Conservation (phyloP, 2,797 vertebrate species). For the Sphenodon punctatus region DNA sequence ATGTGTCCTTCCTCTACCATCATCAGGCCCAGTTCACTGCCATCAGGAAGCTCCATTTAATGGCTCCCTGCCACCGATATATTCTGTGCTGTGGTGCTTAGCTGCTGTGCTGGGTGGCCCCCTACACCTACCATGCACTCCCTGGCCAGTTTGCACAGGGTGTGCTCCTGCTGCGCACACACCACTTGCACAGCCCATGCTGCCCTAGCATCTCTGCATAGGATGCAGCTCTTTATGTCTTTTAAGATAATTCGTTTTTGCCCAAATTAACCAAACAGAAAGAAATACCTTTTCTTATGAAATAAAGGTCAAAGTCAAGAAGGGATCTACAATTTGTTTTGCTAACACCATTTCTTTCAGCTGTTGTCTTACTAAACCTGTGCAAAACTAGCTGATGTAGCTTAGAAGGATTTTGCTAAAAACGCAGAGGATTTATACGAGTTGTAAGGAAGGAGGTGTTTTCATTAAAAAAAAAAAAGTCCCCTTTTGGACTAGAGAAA, state of each 20-base stretch:
- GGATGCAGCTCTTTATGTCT: no score
- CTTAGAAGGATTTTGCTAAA: not conserved
- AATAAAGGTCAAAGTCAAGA: constrained; percentile 39
- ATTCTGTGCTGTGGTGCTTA: no score
- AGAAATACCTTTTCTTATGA: constrained; percentile 17
- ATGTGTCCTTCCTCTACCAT: no score
- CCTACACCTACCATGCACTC: no score
- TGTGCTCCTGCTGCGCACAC: no score
- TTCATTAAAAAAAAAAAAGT: not conserved
- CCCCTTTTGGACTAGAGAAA: not conserved
- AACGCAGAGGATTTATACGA: not conserved
- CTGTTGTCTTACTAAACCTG: constrained; percentile 1
- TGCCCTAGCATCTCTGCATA: no score
- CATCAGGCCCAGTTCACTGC: no score
- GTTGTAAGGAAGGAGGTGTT: not conserved
- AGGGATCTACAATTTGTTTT: not conserved
- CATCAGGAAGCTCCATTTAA: no score
- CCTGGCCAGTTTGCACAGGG: no score
- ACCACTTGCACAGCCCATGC: no score
- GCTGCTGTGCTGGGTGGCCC: no score
- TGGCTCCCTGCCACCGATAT: no score
- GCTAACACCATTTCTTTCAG: not conserved
- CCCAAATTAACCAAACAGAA: constrained; percentile 35
- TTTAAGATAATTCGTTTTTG: constrained; percentile 42
- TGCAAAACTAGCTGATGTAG: not conserved